Base-by-base conservation (phyloP, 1,140 invertebrate species). In the Drosophila ercepeae region DNA sequence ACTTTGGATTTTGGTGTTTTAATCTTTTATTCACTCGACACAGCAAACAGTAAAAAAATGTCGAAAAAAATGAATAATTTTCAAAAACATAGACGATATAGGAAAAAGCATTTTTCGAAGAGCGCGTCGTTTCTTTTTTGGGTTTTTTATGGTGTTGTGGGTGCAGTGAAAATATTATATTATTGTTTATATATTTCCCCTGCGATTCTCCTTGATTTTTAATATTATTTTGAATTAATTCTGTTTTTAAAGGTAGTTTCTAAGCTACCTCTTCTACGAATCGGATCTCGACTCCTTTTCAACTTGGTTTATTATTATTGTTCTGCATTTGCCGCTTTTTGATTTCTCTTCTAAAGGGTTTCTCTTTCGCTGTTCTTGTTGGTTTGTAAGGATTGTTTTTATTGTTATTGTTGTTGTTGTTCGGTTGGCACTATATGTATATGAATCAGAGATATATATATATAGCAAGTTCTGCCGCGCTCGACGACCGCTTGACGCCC, bases 401-500 rank as follows among this genome's bases (percentile, higher is more conserved):
- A 53, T 29, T 65, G 32, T 23, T 36, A 51, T 36, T 29, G 14
- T 25, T 75, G 36, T 48, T 57, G 8, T 41, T 54, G n/a, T 53
- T 61, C 25, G 36, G 14, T 50, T 54, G 39, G 32, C 27, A 2
- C 29, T 61, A 9, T 46, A 29, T 34, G 16, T 54, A n/a, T 49
- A 11, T 32, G 29, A 32, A 11, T 32, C 29, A 39, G 18, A 36
- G 18, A 21, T 52, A 39, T 60, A 60, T 46, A 46, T 69, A 18
- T 39, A 46, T 23, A 42, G 4, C 11, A 55, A 51, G 8, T 64
- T 86, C 27, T 72, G 55, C 83, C 82, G 82, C 75, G 78, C 75
- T 67, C 83, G 78, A 88, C 83, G 75, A 88, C 83, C 83, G 83
- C 75, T 88, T 89, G 75, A 89, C 83, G 83, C 83, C 83, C 83